Base-by-base conservation (phyloP, 37 sponge, comb jelly and placozoan genomes). In the Halisarca cf. caerulea region DNA sequence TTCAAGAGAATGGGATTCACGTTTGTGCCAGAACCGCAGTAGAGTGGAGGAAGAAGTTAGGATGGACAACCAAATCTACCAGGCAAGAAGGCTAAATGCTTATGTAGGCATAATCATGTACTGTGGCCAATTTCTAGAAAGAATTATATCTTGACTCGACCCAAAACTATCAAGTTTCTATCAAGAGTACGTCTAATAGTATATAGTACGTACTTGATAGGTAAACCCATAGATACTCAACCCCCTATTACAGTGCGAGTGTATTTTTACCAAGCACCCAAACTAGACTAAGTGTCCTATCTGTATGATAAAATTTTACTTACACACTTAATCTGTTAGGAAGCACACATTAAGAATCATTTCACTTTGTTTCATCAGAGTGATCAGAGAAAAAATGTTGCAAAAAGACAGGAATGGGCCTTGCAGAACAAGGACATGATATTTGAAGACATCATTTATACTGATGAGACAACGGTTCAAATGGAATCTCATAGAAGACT, bases 401-500 rank as follows among this genome's bases (percentile, higher is more conserved):
- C 8, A 30, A 82, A 66, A 27, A 59, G 83, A 37, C n/a, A 64
- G 69, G 83, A 82, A 53, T 82, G 83, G 83, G 83, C 83, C 9
- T 2, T 7, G 45, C 9, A 43, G 38, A 66, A 82, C 47, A 42
- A 58, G 36, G 71, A 66, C 36, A 34, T 8, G 21, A 28, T 34
- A 25, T 82, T 82, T 43, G 83, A 64, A 54, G 66, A 64, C 64
- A 69, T 82, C 44, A 82, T 82, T 18, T 82, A 34, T 32, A 59
- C 70, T 41, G 83, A 82, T 66, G 83, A 82, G 47, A 82, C 83
- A 7, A 82, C 69, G 40, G 70, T 82, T 6, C 83, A 82, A 42
- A 32, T 82, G 69, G 83, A 82, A 64, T 59, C 83, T 1, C 83
- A 82, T 35, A 3, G 83, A 9, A 68, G 83, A 3, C 24, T 42